Base-by-base conservation (phyloP, 2,888 invertebrate species). In the Xanthorhoe spadicearia region DNA sequence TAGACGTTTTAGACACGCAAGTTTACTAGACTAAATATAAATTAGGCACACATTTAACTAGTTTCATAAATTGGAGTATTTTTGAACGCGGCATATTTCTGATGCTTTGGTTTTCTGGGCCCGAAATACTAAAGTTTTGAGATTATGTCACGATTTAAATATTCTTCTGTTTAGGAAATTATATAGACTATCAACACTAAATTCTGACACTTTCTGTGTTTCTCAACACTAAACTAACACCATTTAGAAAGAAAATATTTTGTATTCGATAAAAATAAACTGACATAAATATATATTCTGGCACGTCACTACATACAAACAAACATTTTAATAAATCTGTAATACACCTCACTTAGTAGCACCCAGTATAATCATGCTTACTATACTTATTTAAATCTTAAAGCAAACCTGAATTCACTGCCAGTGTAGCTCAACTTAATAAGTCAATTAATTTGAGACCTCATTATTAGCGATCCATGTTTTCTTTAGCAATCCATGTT, bases 291-390 rank as follows among this genome's bases (percentile, higher is more conserved):
- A 13, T 43, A 13, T 43, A 10, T 43, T 43, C 13, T 43, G 38
- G 38, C 38, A 43, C 38, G 38, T 17, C 55, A 23, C 15, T 17
- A 19, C 19, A 19, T 15, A 56, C 50, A 56, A 35, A 49, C 32
- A 32, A 32, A 32, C 6, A 32, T 32, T 32, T 6, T 6, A 32
- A 32, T 17, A 23, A 15, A 13, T 52, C 57, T 57, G 28, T 46
- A 35, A 57, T 48, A 43, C 58, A 35, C 35, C 3, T 17, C 57
- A 49, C 6, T 57, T 32, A 9, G 9, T 46, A 43, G 51, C 49
- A 59, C 59, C 19, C 17, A 43, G 18, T 48, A 15, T 38, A 2
- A 59, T 59, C 64, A 64, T 64, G 64, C 64, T 64, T 64, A 59
- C 43, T 64, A 19, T 64, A 38, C 17, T 57, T 15, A 59, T 53